Percentiles rank a stretch among this genome's conserved stretches.
phyloP scores from a whole-genome alignment of 2,797 vertebrate genomes.

The Phalloptychus januarius region DNA sequence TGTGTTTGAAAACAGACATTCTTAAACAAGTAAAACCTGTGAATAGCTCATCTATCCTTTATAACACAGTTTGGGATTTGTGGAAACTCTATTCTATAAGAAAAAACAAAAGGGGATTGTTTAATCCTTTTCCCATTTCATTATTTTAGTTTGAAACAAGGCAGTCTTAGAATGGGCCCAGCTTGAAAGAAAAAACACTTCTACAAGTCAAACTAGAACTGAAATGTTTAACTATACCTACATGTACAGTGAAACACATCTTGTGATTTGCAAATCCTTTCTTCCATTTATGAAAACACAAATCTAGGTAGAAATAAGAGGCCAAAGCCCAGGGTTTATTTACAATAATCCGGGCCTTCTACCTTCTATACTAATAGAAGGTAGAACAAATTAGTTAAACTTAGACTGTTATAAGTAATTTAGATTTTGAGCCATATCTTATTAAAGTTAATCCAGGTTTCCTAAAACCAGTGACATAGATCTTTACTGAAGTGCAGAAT shows the following conservation, averaged over 20 bases:
- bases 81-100: neutral
- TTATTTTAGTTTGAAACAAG: neutral
- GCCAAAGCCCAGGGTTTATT: neutral
- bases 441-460: neutral
- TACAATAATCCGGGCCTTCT: neutral
- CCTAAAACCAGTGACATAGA: neutral
- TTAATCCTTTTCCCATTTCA: neutral
- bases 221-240: neutral
- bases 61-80: neutral
- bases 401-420: neutral
- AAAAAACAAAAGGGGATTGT: neutral
- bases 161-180: neutral
- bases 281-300: neutral
- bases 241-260: neutral
- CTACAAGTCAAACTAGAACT: neutral
- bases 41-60: neutral
- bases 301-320: neutral
- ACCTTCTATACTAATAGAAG: too few species aligned
- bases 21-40: neutral
- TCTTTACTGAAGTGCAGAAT: neutral
- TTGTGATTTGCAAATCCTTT: neutral
- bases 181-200: neutral
- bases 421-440: neutral
- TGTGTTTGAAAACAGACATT: neutral
- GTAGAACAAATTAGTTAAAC: neutral